Base-by-base conservation (phyloP, 2,113 vertebrate species). In the Anguilla japonica region DNA sequence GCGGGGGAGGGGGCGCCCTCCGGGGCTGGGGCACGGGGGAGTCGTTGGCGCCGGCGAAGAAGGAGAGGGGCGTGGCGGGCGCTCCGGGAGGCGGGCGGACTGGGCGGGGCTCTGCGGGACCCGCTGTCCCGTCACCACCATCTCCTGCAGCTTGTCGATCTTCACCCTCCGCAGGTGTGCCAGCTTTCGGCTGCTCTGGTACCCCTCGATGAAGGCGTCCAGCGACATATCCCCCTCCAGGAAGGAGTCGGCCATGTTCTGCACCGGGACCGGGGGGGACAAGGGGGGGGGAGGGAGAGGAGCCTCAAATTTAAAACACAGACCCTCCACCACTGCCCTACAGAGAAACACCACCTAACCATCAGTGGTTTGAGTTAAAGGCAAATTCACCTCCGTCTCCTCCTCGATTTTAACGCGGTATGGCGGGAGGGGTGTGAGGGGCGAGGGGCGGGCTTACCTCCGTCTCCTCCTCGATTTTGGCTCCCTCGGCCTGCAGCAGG, bases 171-270 rank as follows among this genome's bases (percentile, higher is more conserved):
- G 95, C 91, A 96, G 90, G 92, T 99, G 98, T 13, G 98, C 98
- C 88, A 99, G 93, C 87, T 97, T 99, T 56, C 98, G 95, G 87
- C 97, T 96, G 92, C 90, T 98, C 92, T 97, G 98, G 89, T 99
- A 99, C 53, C 95, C 91, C 0, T 99, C 98, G 0, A 98, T 95
- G 93, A 99, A 99, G 85, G 95, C 84, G 84, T 99, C 98, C 88
- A 99, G 92, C 0, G 97, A 92, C 26, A 98, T 91, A 67, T 97
- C 96, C 0, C 98, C 98, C 0, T 97, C 97, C 9, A 99, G 97
- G 91, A 99, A 99, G 16, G 94, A 97, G 88, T 99, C 97, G 0
- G 98, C 98, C 98, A 99, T 99, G 57, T 98, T 98, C 98, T 99
- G 94, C 87, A 86, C 82, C 82, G 79, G 89, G 84, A 46, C 88